phyloP scores from a whole-genome alignment of 2,113 vertebrate genomes.

The Coptodon bakossiorum region DNA sequence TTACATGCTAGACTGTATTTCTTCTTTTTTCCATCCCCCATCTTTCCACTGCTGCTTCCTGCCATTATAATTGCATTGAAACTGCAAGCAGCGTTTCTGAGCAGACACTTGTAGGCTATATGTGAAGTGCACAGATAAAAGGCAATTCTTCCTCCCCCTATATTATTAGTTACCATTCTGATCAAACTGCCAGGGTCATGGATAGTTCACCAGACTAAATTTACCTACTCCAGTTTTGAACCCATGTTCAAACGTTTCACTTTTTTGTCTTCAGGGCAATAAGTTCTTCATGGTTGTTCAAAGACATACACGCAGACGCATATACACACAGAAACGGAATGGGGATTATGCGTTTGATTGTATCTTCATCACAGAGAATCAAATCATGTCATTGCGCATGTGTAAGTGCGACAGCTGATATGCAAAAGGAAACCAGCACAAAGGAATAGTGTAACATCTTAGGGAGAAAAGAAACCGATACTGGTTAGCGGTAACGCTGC shows the following conservation, averaged over 20 bases:
- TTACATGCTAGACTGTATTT: slow-evolving; percentile 18
- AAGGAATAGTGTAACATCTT: background rate
- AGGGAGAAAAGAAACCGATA: background rate
- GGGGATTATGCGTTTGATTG: slow-evolving; percentile 21
- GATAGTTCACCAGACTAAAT: slow-evolving; percentile 38
- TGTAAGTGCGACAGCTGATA: background rate
- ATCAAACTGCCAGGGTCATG: slow-evolving; percentile 29
- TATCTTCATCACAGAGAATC: slow-evolving; percentile 33
- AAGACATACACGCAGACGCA: background rate
- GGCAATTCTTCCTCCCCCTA: background rate
- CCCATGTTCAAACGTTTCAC: slow-evolving; percentile 14
- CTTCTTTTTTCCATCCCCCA: background rate
- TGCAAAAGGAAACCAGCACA: background rate
- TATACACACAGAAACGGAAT: background rate
- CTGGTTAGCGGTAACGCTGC: background rate
- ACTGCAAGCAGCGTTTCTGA: background rate
- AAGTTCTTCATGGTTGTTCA: slow-evolving; percentile 8
- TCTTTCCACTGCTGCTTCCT: background rate
- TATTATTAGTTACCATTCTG: slow-evolving; percentile 19
- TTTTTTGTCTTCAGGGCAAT: slow-evolving; percentile 2
- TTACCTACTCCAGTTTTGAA: slow-evolving; percentile 26
- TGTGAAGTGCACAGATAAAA: slow-evolving; percentile 13
- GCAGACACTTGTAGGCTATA: background rate
- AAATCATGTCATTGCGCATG: background rate
- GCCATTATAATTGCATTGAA: background rate